Base-by-base conservation (phyloP, 2,797 vertebrate species). In the Micropoecilia bifurca region DNA sequence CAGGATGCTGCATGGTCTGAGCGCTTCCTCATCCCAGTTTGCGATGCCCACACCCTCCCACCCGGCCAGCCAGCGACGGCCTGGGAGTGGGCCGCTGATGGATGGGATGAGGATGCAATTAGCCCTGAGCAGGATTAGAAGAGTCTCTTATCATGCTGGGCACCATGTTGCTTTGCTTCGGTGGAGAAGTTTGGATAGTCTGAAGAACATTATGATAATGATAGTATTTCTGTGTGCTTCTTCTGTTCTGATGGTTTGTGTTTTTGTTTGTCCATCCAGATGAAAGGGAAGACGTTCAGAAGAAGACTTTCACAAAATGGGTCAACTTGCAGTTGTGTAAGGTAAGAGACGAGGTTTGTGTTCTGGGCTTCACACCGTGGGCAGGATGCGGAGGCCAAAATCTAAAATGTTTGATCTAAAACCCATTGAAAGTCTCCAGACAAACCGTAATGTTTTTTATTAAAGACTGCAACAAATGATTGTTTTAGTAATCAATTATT, bases 301-400 rank as follows among this genome's bases (percentile, higher is more conserved):
- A 99, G 97, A 99, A 99, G 96, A 99, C 98, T 94, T 99, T 99
- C 97, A 98, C 98, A 93, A 99, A 99, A 97, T 99, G 98, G 98
- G 97, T 99, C 96, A 99, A 99, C 95, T 97, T 97, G 83, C 98
- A 99, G 92, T 96, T 99, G 94, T 90, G 96, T 93, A 99, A 99
- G 98, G 98, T 99, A 97, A 95, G 90, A 28, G 22, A 20, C n/a
- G 39, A 14, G 25, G 7, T 25, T 66, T 39, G 39, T 10, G 63
- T 36, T 66, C 7, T 10, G 30, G 33, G 30, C 20, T 63, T 36
- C 16, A 36, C 14, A 20, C 30, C 8, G 7, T 4, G 16, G 61
- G 8, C 33, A 9, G 61, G 7, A 36, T 8, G 6, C 18, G 57
- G 30, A 22, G 8, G 22, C 36, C 7, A 41, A 9, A 4, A 41